Conservation (phyloP, 2,888 invertebrate species). For the Cantharis lateralis region DNA sequence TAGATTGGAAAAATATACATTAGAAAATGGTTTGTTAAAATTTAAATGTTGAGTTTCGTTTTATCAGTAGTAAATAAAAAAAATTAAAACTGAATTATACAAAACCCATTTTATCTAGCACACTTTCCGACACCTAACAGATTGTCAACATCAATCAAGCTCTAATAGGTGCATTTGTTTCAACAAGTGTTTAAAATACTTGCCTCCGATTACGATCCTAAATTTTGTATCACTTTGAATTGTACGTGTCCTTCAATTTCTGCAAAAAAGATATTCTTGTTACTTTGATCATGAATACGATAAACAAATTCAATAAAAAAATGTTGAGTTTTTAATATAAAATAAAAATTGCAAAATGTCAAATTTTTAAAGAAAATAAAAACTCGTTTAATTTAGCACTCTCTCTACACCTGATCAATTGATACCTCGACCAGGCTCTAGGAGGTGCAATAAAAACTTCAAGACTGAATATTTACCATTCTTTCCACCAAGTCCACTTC, state of each 20-base stretch:
- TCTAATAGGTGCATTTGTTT: neutral
- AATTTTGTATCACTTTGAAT: neutral
- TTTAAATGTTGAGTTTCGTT: neutral
- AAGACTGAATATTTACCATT: neutral
- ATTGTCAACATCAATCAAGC: neutral
- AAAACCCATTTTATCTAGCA: neutral
- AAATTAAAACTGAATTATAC: neutral
- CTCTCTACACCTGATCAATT: neutral
- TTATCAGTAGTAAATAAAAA: neutral
- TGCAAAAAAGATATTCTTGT: neutral
- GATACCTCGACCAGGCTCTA: neutral
- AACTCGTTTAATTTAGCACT: neutral
- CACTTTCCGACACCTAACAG: neutral
- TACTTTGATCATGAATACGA: neutral
- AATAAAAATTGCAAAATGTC: neutral
- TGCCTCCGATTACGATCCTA: neutral
- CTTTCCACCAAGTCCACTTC: neutral
- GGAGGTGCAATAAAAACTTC: neutral
- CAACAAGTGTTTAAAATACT: neutral
- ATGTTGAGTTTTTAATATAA: neutral
- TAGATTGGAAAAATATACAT: no score
- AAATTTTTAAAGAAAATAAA: neutral
- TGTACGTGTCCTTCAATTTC: neutral
- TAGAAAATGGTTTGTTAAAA: neutral
- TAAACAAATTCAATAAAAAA: neutral